Evolutionary conservation across 2,888 invertebrate genomes (phyloP), one percentile per base, ranked within the genome.

Genomic region (Metacarcinus magister): DNA sequence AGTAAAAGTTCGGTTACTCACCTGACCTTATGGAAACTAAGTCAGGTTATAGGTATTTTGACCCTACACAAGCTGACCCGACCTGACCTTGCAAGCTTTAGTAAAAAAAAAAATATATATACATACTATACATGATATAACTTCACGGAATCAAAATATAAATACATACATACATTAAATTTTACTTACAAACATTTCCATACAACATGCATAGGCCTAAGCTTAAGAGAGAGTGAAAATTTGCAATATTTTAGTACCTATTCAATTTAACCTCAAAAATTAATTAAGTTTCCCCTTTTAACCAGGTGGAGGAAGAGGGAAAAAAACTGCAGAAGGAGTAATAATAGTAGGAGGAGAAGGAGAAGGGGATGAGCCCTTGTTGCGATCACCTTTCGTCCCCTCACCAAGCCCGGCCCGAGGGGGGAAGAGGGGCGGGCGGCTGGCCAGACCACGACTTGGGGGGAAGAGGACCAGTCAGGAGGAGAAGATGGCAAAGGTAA

Each of bases 381-480:
- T 93, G 82, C 92, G 91, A 0, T 95, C 95, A 13, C 95, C 95
- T 28, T 95, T 95, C 32, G 93, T 93, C n/a, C 95, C 95, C 28
- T 90, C 93, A 5, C 93, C 95, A 0, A 60, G 60, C 5, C 54
- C 19, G 19, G 28, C 8, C 4, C 28, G n/a, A 60, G 23, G 28
- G 13, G 44, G n/a, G 28, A 44, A 19, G 60, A 67, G 23, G n/a
- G 28, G 75, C 16, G 5, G 67, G 19, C 43, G 44, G 91, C 39
- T 28, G 67, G 13, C 10, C 75, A 87, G 39, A 32, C 87, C 13
- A 16, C 19, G 54, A 54, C 0, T 10, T 16, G n/a, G 67, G 2
- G 32, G n/a, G 87, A 39, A 87, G 39, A 39, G 46, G 46, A 43
- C 39, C 16, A 89, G n/a, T 2, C 16, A 91, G n/a, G 54, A 95